Base-by-base conservation (phyloP, 2,797 vertebrate genomes). In the Catamblyrhynchus diadema region DNA sequence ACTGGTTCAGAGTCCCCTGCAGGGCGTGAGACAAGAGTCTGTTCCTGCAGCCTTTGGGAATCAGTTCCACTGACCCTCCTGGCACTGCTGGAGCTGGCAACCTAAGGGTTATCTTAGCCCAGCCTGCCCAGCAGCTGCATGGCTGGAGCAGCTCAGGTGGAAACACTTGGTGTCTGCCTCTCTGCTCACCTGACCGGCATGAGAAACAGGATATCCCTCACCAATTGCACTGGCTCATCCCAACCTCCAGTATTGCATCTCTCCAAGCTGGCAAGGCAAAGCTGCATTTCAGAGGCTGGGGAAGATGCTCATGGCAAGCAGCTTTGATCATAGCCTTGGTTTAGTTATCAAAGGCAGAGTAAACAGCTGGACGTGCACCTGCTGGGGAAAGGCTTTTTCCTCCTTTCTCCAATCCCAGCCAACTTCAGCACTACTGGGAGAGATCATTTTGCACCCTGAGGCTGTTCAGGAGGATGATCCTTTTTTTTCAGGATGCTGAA, bases 301-400 rank as follows among this genome's bases (percentile, higher is more conserved):
- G 48, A 1, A 8, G 44, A 80, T 47, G 50, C 8, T 89, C 22
- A 16, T 53, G 69, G 48, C 72, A 42, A 83, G 37, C 1, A 0
- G 41, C 60, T 95, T 82, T 79, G 64, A 81, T 77, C 56, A 82
- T 85, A 95, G 60, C 32, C 41, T 33, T 77, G 69, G 54, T 72
- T 85, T 50, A 77, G 37, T 71, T 80, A 60, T 65, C 87, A 67
- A 70, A 93, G 28, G 39, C 56, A 59, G 83, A 25, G 53, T 64
- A 94, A 96, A 70, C 39, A 91, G 51, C 60, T 79, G 86, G 91
- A 75, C 30, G 13, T 14, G 20, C 33, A 81, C 37, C 86, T 81
- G 67, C 65, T 81, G 57, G 44, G 30, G 41, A 94, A 62, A 81
- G 25, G 47, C 25, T 94, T 59, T 79, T 84, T 70, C 41, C 25